phyloP scores from a whole-genome alignment of 2,113 vertebrate species.

The Halcyon malimbica region DNA sequence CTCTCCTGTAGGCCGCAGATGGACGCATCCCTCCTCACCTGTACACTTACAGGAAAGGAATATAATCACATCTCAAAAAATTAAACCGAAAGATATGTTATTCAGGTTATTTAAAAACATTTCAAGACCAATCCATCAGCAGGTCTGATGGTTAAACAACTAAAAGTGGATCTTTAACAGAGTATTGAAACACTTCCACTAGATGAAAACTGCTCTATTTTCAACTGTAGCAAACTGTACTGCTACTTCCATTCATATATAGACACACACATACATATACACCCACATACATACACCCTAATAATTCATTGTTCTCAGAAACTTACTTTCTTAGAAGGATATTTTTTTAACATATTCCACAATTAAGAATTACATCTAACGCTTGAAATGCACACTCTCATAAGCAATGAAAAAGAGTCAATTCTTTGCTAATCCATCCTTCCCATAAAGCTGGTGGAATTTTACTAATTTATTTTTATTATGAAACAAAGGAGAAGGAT shows the following conservation, averaged over 20 bases:
- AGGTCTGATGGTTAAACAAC: not conserved
- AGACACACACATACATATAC: not conserved
- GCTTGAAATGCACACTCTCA: not conserved
- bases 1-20: not conserved
- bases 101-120: not conserved
- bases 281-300: not conserved
- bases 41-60: not conserved
- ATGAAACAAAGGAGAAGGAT: conserved; percentile 45
- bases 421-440: not conserved
- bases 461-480: conserved; percentile 5
- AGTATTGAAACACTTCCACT: not conserved
- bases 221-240: not conserved
- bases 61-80: not conserved
- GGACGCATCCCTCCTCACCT: not conserved
- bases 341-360: not conserved
- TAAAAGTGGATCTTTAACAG: not conserved
- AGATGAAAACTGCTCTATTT: not conserved
- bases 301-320: not conserved
- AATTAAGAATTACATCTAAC: not conserved
- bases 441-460: not conserved
- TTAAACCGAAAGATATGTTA: not conserved
- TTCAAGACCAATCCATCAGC: not conserved
- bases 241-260: not conserved
- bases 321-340: not conserved
- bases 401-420: not conserved